These are phyloP conservation scores for Hermetia illucens DNA, from an alignment of 1,140 invertebrate species.

Conservation along the genomic window DNA sequence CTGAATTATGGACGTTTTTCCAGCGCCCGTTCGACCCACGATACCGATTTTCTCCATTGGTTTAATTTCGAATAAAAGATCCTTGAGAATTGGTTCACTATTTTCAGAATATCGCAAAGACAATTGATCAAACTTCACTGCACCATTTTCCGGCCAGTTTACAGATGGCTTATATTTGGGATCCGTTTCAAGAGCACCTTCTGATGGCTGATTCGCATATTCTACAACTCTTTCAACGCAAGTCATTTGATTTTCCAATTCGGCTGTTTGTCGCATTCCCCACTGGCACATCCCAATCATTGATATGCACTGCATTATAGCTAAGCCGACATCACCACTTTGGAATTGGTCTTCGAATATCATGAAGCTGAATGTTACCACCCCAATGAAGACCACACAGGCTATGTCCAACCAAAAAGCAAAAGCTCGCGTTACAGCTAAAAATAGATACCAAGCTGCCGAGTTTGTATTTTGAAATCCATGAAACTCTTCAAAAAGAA, in stretches of 20 bases:
- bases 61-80: slow-evolving; percentile 47
- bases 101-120: slow-evolving; percentile 31
- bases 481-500: slow-evolving; percentile 48
- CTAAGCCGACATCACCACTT: slow-evolving; percentile 61
- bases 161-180: slow-evolving; percentile 36
- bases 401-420: slow-evolving; percentile 46
- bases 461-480: slow-evolving; percentile 56
- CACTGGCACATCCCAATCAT: slow-evolving; percentile 71
- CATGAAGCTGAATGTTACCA: slow-evolving; percentile 41
- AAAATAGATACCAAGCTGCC: slow-evolving; percentile 52
- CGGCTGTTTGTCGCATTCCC: slow-evolving; percentile 75
- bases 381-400: slow-evolving; percentile 47
- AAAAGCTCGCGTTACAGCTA: slow-evolving; percentile 48
- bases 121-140: slow-evolving; percentile 51
- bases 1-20: slow-evolving; percentile 77
- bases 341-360: slow-evolving; percentile 33
- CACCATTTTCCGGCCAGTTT: slow-evolving; percentile 59
- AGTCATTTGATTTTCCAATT: slow-evolving; percentile 79
- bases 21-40: slow-evolving; percentile 78
- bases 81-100: slow-evolving; percentile 43
- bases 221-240: slow-evolving; percentile 58
- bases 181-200: slow-evolving; percentile 36
- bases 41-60: slow-evolving; percentile 69
- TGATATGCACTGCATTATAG: slow-evolving; percentile 62
- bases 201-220: slow-evolving; percentile 43